Percentiles rank a stretch among this genome's conserved stretches.
phyloP scores from a whole-genome alignment of 2,888 invertebrate species.

The Zhuqinia jingwanae region DNA sequence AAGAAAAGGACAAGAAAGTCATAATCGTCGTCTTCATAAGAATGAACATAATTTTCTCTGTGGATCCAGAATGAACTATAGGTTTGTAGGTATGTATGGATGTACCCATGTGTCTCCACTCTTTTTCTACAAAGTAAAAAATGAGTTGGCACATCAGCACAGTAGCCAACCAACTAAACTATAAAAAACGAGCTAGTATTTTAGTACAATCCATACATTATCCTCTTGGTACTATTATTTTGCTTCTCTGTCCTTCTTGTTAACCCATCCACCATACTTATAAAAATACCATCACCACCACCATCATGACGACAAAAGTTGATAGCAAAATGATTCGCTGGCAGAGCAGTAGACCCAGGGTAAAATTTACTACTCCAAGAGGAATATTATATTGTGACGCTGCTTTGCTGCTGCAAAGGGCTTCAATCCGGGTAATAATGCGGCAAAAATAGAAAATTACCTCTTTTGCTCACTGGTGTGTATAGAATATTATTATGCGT shows the following conservation, averaged over 20 bases:
- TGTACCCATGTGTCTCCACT: too few relatives aligned
- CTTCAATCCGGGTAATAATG: background rate
- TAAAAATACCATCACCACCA: too few relatives aligned
- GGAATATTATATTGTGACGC: background rate
- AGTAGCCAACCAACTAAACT: too few relatives aligned
- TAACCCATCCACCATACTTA: too few relatives aligned
- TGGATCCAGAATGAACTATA: too few relatives aligned
- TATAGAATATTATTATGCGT: too few relatives aligned
- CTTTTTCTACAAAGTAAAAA: too few relatives aligned
- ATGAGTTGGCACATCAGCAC: too few relatives aligned
- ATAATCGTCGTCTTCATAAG: background rate
- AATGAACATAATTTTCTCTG: background rate
- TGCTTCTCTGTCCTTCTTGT: background rate
- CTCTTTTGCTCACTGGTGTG: background rate
- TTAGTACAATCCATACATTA: too few relatives aligned
- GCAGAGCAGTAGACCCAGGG: background rate
- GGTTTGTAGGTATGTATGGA: too few relatives aligned
- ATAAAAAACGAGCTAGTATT: too few relatives aligned
- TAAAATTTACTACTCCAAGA: background rate
- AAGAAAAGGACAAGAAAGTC: background rate
- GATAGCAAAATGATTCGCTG: background rate
- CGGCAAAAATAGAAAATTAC: conserved; percentile 10
- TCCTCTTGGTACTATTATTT: background rate
- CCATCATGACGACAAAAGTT: too few relatives aligned
- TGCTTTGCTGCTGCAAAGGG: background rate